Conservation (phyloP, 2,888 invertebrate genomes). For the Cantharis lateralis region DNA sequence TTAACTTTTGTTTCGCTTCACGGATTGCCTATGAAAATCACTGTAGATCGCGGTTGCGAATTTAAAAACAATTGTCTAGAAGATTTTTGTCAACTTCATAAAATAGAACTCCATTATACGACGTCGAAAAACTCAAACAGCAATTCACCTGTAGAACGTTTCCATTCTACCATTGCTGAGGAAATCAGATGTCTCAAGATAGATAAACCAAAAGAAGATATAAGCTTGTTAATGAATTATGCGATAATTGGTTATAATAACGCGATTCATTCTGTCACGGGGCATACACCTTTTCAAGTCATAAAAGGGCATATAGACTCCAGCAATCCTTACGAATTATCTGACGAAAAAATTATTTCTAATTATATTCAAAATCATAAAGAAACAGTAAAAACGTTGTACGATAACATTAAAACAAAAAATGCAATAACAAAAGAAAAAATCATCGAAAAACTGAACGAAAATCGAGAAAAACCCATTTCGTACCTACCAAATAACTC, state of each 20-base stretch:
- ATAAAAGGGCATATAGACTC: slow-evolving; percentile 2
- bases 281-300: slow-evolving; percentile 11
- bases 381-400: slow-evolving; percentile 1
- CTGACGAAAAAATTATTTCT: slow-evolving; percentile 1
- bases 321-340: background rate
- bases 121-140: slow-evolving; percentile 22
- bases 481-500: background rate
- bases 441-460: too few relatives aligned
- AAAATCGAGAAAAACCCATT: slow-evolving; percentile 4
- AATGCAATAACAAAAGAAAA: slow-evolving; percentile 5
- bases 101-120: slow-evolving; percentile 24
- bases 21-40: slow-evolving; percentile 18
- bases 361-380: slow-evolving; percentile 10
- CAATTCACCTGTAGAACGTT: slow-evolving; percentile 19
- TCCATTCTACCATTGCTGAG: slow-evolving; percentile 11
- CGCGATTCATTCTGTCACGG: slow-evolving; percentile 5
- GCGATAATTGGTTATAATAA: slow-evolving; percentile 5
- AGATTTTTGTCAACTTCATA: slow-evolving; percentile 23
- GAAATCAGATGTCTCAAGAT: slow-evolving; percentile 4
- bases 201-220: slow-evolving; percentile 2
- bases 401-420: background rate
- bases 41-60: slow-evolving; percentile 14
- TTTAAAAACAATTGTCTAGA: slow-evolving; percentile 16
- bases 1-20: slow-evolving; percentile 23
- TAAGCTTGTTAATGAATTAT: too few relatives aligned